phyloP scores from a whole-genome alignment of 2,888 invertebrate species.

The Lithophane semibrunnea region DNA sequence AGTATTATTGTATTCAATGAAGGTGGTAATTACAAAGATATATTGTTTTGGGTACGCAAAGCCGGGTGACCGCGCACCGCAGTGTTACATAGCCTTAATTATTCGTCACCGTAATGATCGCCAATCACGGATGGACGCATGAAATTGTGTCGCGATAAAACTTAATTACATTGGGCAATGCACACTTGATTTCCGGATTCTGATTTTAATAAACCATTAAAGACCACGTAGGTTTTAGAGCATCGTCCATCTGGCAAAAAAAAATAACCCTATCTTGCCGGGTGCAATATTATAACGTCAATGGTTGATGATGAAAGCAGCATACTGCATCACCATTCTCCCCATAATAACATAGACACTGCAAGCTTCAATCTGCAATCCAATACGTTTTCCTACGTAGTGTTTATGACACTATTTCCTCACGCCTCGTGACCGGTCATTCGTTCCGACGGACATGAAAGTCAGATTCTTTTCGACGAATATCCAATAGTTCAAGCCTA shows the following conservation, averaged over 20 bases:
- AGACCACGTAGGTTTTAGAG: not conserved
- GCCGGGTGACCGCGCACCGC: conserved; percentile 42
- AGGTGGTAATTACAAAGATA: conserved; percentile 59
- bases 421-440: conserved; percentile 4
- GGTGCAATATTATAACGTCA: not conserved
- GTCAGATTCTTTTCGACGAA: conserved; percentile 4
- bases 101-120: conserved; percentile 56
- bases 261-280: no score
- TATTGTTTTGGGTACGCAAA: conserved; percentile 57
- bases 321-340: not conserved
- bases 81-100: conserved; percentile 60
- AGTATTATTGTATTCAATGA: conserved; percentile 59
- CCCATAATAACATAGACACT: conserved; percentile 1
- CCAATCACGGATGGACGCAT: conserved; percentile 50
- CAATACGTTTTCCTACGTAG: not conserved
- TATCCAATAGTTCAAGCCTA: not conserved
- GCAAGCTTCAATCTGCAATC: not conserved
- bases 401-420: conserved; percentile 28
- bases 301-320: not conserved
- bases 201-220: conserved; percentile 13
- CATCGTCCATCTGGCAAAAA: not conserved
- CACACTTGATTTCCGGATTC: conserved; percentile 7
- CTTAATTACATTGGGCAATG: conserved; percentile 23
- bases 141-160: conserved; percentile 34
- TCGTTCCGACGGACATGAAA: conserved; percentile 13